These are phyloP conservation scores for Parnassius smintheus DNA, from an alignment of 2,888 invertebrate species.

Conservation along the genomic window DNA sequence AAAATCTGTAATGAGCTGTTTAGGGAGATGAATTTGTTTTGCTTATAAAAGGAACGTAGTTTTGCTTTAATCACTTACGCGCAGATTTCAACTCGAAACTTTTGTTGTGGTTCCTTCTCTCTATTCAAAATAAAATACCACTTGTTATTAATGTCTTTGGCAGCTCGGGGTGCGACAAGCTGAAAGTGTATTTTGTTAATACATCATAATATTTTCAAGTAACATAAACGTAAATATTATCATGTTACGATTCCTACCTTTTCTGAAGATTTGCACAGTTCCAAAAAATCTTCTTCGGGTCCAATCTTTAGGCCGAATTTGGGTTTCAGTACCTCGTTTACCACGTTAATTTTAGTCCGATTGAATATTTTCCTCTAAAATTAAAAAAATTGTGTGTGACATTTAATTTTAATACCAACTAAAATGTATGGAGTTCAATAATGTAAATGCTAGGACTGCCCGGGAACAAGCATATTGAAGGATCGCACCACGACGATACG, in stretches of 20 bases:
- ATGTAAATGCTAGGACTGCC: too few relatives aligned
- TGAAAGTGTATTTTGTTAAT: constrained; percentile 40
- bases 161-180: constrained; percentile 83
- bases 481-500: not conserved
- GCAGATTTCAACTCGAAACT: constrained; percentile 87
- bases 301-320: constrained; percentile 73
- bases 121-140: constrained; percentile 87
- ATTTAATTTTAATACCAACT: too few relatives aligned
- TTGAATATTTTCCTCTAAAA: too few relatives aligned
- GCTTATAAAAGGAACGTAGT: too few relatives aligned
- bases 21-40: too few relatives aligned
- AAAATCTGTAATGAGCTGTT: too few relatives aligned
- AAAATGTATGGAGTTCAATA: too few relatives aligned
- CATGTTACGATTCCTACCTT: constrained; percentile 39
- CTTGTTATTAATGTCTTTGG: constrained; percentile 80
- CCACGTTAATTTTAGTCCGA: constrained; percentile 47
- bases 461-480: not conserved
- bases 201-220: not conserved
- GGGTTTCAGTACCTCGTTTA: constrained; percentile 42
- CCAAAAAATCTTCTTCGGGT: constrained; percentile 54
- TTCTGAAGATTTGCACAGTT: constrained; percentile 64
- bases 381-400: too few relatives aligned
- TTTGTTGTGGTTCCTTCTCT: constrained; percentile 83
- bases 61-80: constrained; percentile 75
- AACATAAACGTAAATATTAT: not conserved